phyloP scores from a whole-genome alignment of 2,888 invertebrate species.

The Drosophila neotestacea region DNA sequence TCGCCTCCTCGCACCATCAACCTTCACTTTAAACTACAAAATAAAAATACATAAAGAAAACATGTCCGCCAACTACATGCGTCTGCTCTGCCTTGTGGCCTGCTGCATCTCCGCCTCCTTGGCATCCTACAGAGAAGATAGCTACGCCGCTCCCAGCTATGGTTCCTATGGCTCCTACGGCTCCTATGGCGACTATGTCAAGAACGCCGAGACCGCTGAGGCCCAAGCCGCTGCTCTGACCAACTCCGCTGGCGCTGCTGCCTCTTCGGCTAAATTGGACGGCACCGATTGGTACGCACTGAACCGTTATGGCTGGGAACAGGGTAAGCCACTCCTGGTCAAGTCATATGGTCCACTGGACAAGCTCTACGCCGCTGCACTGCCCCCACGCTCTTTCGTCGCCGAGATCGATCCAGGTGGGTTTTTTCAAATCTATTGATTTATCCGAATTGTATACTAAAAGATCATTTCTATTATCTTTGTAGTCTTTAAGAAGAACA shows the following conservation, averaged over 20 bases:
- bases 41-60: constrained; percentile 6
- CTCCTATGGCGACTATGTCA: constrained; percentile 40
- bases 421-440: constrained; percentile 33
- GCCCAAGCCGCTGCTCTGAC: constrained; percentile 74
- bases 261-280: constrained; percentile 76
- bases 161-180: neutral
- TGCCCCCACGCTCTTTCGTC: constrained; percentile 82
- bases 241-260: constrained; percentile 77
- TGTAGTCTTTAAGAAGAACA: constrained; percentile 75
- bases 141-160: constrained; percentile 24
- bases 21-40: constrained; percentile 2
- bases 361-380: constrained; percentile 76
- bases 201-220: constrained; percentile 58
- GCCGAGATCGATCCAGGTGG: constrained; percentile 82
- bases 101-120: constrained; percentile 55
- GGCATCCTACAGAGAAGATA: constrained; percentile 29
- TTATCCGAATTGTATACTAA: constrained; percentile 23
- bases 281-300: constrained; percentile 65
- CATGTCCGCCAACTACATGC: constrained; percentile 60
- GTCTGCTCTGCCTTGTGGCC: constrained; percentile 63
- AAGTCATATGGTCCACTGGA: constrained; percentile 74
- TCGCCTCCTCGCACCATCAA: constrained; percentile 65
- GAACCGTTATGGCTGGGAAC: constrained; percentile 75
- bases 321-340: constrained; percentile 75
- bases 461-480: neutral